phyloP scores from a whole-genome alignment of 1,140 invertebrate species.

The Neoseiulus cucumeris region DNA sequence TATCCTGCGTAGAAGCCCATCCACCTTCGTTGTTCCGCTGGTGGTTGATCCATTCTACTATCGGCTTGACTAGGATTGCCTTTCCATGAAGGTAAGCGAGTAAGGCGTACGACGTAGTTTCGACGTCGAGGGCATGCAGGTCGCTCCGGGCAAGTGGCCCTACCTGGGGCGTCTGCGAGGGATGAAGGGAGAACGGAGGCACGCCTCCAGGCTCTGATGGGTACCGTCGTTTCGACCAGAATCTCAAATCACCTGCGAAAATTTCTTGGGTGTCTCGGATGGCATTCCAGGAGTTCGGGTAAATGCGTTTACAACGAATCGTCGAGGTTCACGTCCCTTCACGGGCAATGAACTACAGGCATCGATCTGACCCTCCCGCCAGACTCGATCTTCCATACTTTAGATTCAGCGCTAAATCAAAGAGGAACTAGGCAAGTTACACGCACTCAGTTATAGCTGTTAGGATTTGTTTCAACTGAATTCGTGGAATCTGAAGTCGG shows the following conservation, averaged over 20 bases:
- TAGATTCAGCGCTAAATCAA: too few relatives aligned
- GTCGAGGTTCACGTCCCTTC: too few relatives aligned
- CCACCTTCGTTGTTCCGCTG: neutral
- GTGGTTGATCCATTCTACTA: neutral
- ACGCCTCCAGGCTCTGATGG: neutral
- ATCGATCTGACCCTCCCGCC: too few relatives aligned
- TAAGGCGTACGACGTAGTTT: neutral
- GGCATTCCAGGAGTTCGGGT: too few relatives aligned
- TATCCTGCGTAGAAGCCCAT: neutral
- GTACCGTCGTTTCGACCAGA: neutral
- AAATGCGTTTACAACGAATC: too few relatives aligned
- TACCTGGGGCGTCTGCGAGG: constrained; percentile 8
- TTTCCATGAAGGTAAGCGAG: neutral
- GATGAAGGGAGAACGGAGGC: neutral
- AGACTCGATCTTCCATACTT: too few relatives aligned
- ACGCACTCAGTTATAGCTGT: too few relatives aligned
- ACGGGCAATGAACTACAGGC: too few relatives aligned
- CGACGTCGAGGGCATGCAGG: neutral
- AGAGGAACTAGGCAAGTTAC: too few relatives aligned
- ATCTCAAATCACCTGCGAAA: neutral
- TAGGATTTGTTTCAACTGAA: too few relatives aligned
- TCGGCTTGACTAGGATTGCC: neutral
- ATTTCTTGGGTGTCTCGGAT: too few relatives aligned
- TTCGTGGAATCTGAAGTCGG: too few relatives aligned
- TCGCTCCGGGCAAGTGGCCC: neutral